Base-by-base conservation (phyloP, 1,140 invertebrate genomes). In the Aphaenogaster floridana region DNA sequence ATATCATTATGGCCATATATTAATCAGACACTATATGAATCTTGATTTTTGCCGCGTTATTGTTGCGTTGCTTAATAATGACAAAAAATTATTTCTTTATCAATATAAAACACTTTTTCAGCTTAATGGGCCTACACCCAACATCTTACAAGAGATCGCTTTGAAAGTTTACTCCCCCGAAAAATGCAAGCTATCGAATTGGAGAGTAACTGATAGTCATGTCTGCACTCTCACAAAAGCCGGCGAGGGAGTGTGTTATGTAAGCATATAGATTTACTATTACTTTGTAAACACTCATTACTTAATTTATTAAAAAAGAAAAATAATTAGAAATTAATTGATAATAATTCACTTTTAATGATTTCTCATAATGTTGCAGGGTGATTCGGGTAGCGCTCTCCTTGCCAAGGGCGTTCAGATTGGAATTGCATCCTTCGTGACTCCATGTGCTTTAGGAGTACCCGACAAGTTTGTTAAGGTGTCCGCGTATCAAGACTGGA, bases 341-440 rank as follows among this genome's bases (percentile, higher is more conserved):
- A 66, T 39, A 21, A 48, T 74, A 78, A 11, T 50, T 54, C 28
- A 50, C 21, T 61, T 69, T 36, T 66, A 50, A 61, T 78, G 9
- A 48, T 88, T 90, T 68, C 54, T 54, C 86, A 15, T 71, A 86
- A 69, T 57, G 88, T 87, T 89, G 6, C 48, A 95, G 96, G 96
- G 96, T 69, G 97, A 97, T 93, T 96, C 96, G 6, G 97, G 97
- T 54, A 96, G 97, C 72, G 96, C 96, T 54, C 81, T 97, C 57
- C 94, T 95, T 13, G 88, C 86, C 6, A 92, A 94, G 68, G 93
- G 94, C 13, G 90, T 95, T 80, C 94, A 97, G 45, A 96, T 96
- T 80, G 97, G 97, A 61, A 94, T 97, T 34, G 96, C 97, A 3
- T 97, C 97, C 3, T 97, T 96, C 95, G 97, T 96, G 8, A 95